Percentiles rank a stretch among this genome's conserved stretches.
phyloP scores from a whole-genome alignment of 1,140 invertebrate species.

The Lepidotrigona ventralis region DNA sequence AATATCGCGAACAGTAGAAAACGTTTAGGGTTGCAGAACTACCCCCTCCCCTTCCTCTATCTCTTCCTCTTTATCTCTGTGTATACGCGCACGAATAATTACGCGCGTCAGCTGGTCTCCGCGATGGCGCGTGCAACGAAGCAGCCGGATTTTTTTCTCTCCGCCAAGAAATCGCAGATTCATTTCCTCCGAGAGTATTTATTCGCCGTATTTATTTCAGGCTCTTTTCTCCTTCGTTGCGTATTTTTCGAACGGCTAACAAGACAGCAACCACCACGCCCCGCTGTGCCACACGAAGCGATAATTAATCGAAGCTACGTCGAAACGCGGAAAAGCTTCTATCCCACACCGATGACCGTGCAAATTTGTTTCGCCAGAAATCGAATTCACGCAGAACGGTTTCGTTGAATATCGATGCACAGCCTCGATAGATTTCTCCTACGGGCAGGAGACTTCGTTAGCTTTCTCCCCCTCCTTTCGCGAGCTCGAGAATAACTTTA shows the following conservation, averaged over 20 bases:
- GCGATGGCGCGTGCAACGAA: conserved; percentile 9
- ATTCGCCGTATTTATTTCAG: conserved; percentile 16
- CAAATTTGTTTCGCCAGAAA: neutral
- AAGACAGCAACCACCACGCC: neutral
- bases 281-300: neutral
- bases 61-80: neutral
- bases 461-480: too few relatives aligned
- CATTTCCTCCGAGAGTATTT: conserved; percentile 37
- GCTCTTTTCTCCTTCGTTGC: neutral
- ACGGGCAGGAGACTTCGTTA: too few relatives aligned
- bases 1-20: conserved; percentile 19
- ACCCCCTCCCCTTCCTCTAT: neutral
- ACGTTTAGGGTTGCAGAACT: neutral
- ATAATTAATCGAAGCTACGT: conserved; percentile 31
- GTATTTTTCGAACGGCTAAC: conserved; percentile 29
- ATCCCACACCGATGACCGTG: neutral
- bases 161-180: conserved; percentile 26
- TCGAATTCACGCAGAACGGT: too few relatives aligned
- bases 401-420: too few relatives aligned
- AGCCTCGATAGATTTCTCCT: too few relatives aligned
- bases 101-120: conserved; percentile 25
- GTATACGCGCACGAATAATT: conserved; percentile 13
- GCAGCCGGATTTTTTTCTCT: conserved; percentile 8
- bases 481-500: too few relatives aligned
- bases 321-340: neutral